These are phyloP conservation scores for Erinaceus europaeus DNA, from an alignment of 2,113 vertebrate species.

Conservation along the genomic window DNA sequence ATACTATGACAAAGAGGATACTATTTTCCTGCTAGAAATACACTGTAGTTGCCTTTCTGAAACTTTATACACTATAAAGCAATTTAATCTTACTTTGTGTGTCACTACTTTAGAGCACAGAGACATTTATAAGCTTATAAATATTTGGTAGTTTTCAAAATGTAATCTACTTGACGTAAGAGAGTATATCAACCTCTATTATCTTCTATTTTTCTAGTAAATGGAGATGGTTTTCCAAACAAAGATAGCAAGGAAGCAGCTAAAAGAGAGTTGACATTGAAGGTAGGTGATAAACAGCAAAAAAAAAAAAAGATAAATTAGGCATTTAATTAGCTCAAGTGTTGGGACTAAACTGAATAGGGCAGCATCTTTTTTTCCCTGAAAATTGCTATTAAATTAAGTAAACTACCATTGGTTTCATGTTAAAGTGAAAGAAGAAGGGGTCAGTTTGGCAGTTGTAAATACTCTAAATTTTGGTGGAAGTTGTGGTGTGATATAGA, in stretches of 20 bases:
- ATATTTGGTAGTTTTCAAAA: background rate
- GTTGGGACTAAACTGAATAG: background rate
- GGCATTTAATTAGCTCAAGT: background rate
- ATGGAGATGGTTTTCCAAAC: background rate
- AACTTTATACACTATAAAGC: background rate
- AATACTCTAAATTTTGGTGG: no score
- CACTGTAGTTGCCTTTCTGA: background rate
- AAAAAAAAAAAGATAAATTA: background rate
- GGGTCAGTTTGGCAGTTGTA: no score
- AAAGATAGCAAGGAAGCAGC: background rate
- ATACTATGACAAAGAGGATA: background rate
- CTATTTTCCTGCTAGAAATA: background rate
- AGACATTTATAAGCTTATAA: background rate
- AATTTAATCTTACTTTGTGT: background rate
- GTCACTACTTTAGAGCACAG: background rate
- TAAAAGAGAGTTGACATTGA: background rate
- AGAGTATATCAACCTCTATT: background rate
- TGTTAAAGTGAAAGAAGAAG: no score
- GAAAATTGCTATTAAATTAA: background rate
- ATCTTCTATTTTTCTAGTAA: background rate
- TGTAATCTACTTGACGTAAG: background rate
- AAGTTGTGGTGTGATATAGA: no score
- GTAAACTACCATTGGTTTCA: background rate
- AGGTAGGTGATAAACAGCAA: background rate
- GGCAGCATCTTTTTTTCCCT: background rate